phyloP scores from a whole-genome alignment of 2,888 invertebrate species.

The Macrophya annulata region DNA sequence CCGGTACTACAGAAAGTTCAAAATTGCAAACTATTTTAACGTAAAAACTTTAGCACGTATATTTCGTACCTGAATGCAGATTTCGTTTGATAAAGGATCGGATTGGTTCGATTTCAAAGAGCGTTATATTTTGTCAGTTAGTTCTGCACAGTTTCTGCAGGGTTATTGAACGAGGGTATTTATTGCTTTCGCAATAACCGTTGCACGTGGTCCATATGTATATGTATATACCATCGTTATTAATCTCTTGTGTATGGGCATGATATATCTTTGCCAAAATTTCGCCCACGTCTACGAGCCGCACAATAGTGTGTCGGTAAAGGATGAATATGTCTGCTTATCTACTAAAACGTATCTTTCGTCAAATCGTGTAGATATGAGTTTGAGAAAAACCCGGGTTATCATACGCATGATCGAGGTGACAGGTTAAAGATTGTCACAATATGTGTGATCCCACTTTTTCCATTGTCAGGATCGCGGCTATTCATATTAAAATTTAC shows the following conservation, averaged over 20 bases:
- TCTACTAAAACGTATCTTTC: background rate
- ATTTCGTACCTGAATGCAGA: background rate
- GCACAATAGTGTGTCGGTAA: conserved; percentile 14
- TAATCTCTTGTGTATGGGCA: conserved; percentile 56
- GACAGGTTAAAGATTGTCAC: conserved; percentile 25
- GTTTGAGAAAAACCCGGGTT: background rate
- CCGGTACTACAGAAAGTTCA: background rate
- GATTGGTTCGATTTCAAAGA: background rate
- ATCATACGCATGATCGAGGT: background rate
- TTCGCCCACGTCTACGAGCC: conserved; percentile 9
- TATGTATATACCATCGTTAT: conserved; percentile 59
- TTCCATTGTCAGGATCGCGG: background rate
- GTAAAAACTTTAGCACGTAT: background rate
- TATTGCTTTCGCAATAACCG: conserved; percentile 44
- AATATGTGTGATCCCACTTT: background rate
- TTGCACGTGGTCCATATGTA: conserved; percentile 48
- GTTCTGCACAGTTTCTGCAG: background rate
- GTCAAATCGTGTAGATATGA: background rate
- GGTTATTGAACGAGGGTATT: conserved; percentile 30
- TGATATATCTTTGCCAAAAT: background rate
- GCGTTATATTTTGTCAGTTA: conserved; percentile 30
- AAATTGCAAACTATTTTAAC: background rate
- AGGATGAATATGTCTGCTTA: background rate
- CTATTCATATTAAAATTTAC: conserved; percentile 19
- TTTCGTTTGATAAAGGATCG: background rate